phyloP scores from a whole-genome alignment of 2,797 vertebrate species.

The Tamandua tetradactyla region DNA sequence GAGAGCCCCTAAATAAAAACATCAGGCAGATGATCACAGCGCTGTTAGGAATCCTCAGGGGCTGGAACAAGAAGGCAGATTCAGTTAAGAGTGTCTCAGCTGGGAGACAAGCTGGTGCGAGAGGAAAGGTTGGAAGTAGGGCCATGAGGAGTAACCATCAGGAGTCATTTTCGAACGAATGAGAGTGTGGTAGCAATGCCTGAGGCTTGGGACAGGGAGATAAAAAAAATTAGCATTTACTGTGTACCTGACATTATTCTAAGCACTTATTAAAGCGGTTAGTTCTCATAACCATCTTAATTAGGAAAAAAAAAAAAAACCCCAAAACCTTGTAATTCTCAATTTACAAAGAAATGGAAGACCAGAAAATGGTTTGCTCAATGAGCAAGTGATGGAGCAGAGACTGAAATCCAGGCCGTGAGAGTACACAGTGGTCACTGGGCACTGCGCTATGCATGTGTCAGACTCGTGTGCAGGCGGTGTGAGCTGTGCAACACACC shows the following conservation, averaged over 20 bases:
- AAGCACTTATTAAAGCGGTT: background rate
- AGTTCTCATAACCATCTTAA: background rate
- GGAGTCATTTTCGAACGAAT: background rate
- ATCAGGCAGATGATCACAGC: background rate
- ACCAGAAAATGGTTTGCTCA: background rate
- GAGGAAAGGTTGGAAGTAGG: background rate
- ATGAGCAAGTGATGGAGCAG: background rate
- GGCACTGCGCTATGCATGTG: fast-evolving
- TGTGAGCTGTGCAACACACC: too few species aligned
- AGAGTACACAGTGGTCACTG: background rate
- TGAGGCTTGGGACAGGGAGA: background rate
- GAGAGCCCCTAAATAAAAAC: background rate
- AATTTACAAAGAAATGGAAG: constrained; percentile 40
- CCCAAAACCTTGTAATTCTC: background rate
- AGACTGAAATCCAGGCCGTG: background rate
- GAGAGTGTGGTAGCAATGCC: background rate
- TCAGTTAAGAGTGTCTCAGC: background rate
- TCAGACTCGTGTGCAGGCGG: fast-evolving
- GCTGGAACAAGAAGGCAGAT: background rate
- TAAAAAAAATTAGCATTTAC: background rate
- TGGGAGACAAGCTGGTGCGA: background rate
- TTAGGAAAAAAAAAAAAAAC: background rate
- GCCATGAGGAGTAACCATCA: too few species aligned
- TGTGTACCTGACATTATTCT: background rate
- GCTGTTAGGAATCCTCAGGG: background rate